Evolutionary conservation across 2,888 invertebrate genomes (phyloP).

Genomic region (Tenthredo mesomela): DNA sequence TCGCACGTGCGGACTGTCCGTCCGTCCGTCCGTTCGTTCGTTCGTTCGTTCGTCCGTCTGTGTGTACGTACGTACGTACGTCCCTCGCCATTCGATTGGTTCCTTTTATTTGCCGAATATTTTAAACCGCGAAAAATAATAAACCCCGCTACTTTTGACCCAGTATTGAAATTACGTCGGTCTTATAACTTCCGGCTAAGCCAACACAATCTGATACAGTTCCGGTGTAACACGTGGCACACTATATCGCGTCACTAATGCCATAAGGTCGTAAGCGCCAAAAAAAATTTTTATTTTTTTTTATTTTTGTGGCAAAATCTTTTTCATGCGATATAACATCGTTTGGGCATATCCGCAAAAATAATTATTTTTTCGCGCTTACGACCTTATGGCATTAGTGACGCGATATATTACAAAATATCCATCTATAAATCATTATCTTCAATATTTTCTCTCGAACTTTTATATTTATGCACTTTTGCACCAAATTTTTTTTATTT

Average conservation of each 20-base stretch:
- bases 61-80: not conserved
- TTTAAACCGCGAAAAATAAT: not conserved
- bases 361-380: too few relatives aligned
- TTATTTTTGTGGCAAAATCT: too few relatives aligned
- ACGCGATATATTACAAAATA: not conserved
- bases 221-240: constrained; percentile 12
- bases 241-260: too few relatives aligned
- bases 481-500: not conserved
- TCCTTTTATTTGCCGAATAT: constrained; percentile 31
- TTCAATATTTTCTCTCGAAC: not conserved
- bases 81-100: not conserved
- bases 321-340: too few relatives aligned
- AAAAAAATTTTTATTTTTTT: too few relatives aligned
- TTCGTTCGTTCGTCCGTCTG: not conserved
- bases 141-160: constrained; percentile 23
- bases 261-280: too few relatives aligned
- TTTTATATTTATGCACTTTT: not conserved
- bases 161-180: not conserved
- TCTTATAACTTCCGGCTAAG: constrained; percentile 1
- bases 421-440: too few relatives aligned
- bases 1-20: constrained; percentile 46
- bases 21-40: not conserved
- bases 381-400: too few relatives aligned
- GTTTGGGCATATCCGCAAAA: too few relatives aligned
- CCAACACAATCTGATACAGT: not conserved